phyloP scores from a whole-genome alignment of 1,140 invertebrate species.

The Eurytemora carolleeae region DNA sequence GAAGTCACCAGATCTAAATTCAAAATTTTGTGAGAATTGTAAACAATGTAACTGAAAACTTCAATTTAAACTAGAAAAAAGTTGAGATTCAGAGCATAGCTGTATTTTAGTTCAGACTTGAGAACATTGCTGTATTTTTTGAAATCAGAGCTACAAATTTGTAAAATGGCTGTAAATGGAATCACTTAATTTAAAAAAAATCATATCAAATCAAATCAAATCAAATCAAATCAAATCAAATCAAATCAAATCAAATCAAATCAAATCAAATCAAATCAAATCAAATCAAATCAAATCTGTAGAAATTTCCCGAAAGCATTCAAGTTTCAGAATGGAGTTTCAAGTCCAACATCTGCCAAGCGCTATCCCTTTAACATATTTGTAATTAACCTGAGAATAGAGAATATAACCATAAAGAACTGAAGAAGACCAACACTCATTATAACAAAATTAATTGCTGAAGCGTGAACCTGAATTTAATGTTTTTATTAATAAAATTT shows the following conservation, averaged over 20 bases:
- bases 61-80: neutral
- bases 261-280: too few relatives aligned
- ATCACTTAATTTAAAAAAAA: too few relatives aligned
- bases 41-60: neutral
- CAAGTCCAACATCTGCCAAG: neutral
- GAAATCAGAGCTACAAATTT: neutral
- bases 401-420: neutral
- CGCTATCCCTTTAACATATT: slow-evolving; percentile 27
- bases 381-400: neutral
- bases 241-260: too few relatives aligned
- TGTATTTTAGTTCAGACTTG: neutral
- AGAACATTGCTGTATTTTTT: neutral
- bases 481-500: too few relatives aligned
- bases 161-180: too few relatives aligned
- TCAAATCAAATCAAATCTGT: neutral
- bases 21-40: too few relatives aligned
- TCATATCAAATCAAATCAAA: too few relatives aligned
- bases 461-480: neutral
- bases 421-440: neutral
- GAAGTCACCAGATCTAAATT: neutral
- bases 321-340: neutral
- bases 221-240: too few relatives aligned
- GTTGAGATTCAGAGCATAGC: neutral
- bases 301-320: neutral
- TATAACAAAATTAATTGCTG: neutral